A percentile compares a stretch with the other conserved stretches of the same genome.
Evolutionary conservation across 1,140 invertebrate species (phyloP).

Genomic region (Pogonognathellus flavescens): DNA sequence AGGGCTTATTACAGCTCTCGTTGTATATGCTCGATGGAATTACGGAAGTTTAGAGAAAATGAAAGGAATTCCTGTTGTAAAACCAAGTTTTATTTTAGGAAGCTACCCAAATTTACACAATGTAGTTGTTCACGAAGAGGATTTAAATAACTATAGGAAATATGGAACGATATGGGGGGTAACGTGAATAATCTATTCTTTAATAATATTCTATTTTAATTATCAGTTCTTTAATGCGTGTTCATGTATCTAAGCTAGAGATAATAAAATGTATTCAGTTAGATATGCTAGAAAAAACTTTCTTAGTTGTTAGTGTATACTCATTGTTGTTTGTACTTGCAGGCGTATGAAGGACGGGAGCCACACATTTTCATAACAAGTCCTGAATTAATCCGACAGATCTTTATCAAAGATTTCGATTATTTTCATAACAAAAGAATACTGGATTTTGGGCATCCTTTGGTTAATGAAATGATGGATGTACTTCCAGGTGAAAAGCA

Average conservation of each 20-base stretch:
- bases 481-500: conserved; percentile 35
- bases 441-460: conserved; percentile 28
- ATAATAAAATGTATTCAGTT: too few species aligned
- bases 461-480: conserved; percentile 64
- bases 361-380: conserved; percentile 66
- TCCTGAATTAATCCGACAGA: conserved; percentile 71
- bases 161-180: conserved; percentile 61
- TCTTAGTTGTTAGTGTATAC: too few species aligned
- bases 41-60: conserved; percentile 58
- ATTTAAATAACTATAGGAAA: conserved; percentile 50
- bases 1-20: not conserved
- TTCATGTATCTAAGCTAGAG: too few species aligned
- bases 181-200: too few species aligned
- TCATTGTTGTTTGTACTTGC: too few species aligned
- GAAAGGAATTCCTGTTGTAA: conserved; percentile 59
- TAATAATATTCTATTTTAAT: too few species aligned
- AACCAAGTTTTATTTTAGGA: conserved; percentile 57
- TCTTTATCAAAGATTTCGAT: conserved; percentile 75
- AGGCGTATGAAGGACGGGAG: conserved; percentile 56
- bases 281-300: too few species aligned
- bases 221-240: too few species aligned
- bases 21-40: conserved; percentile 59
- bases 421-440: conserved; percentile 71
- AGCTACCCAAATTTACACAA: conserved; percentile 51
- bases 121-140: conserved; percentile 48